Percentiles rank a stretch among this genome's conserved stretches.
phyloP scores from a whole-genome alignment of 2,888 invertebrate species.

The Coleophora flavipennella region DNA sequence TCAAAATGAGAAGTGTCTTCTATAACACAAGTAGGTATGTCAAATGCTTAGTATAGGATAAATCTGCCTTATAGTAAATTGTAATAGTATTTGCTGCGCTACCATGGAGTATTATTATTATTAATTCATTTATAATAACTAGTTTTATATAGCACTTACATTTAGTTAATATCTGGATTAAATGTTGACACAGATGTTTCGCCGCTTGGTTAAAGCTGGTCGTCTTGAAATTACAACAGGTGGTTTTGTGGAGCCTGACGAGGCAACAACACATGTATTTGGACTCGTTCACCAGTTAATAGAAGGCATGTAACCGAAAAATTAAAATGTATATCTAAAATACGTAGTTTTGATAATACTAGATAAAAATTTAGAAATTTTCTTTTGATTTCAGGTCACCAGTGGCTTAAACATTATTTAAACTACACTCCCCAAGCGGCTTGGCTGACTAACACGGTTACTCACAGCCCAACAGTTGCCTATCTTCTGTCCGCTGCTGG shows the following conservation, averaged over 20 bases:
- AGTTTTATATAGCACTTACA: too few relatives aligned
- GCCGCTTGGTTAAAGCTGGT: constrained; percentile 82
- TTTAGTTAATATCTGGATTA: too few relatives aligned
- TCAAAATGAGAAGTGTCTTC: too few relatives aligned
- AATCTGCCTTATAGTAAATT: too few relatives aligned
- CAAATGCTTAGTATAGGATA: too few relatives aligned
- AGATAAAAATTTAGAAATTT: too few relatives aligned
- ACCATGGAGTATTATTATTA: too few relatives aligned
- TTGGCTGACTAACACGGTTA: constrained; percentile 97
- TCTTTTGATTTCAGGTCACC: constrained; percentile 77
- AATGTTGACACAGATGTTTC: constrained; percentile 72
- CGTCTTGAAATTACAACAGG: constrained; percentile 93
- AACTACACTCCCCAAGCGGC: constrained; percentile 83
- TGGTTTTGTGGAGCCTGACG: constrained; percentile 96
- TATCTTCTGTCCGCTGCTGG: constrained; percentile 87
- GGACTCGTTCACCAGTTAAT: constrained; percentile 91
- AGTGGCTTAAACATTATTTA: constrained; percentile 87
- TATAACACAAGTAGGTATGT: too few relatives aligned
- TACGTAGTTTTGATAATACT: too few relatives aligned
- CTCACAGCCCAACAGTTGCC: constrained; percentile 92
- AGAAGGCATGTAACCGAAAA: constrained; percentile 76
- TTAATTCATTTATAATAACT: too few relatives aligned
- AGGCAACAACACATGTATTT: constrained; percentile 89
- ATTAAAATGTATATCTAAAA: neutral
- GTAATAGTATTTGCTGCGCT: too few relatives aligned